phyloP scores from a whole-genome alignment of 53 echinoderm and acorn worm genomes.

The Holothuria scabra region DNA sequence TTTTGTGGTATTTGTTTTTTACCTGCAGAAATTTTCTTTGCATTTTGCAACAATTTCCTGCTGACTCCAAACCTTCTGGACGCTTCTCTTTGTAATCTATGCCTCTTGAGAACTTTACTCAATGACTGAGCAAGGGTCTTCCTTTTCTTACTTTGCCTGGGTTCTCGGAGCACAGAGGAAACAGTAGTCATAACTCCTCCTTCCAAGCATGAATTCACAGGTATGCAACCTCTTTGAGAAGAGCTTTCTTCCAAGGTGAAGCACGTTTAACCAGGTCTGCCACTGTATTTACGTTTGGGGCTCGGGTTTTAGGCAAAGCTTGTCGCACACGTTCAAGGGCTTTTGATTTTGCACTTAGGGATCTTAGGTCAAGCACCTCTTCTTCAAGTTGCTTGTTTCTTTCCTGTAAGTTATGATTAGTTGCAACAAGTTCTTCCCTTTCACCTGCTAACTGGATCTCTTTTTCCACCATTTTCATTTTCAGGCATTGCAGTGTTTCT shows the following conservation, averaged over 20 bases:
- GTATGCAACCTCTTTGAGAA: slow-evolving; percentile 28
- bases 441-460: no score
- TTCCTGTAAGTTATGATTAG: not conserved
- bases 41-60: slow-evolving; percentile 50
- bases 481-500: not conserved
- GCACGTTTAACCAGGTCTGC: slow-evolving; percentile 29
- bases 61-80: slow-evolving; percentile 37
- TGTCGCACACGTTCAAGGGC: slow-evolving; percentile 30
- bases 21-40: slow-evolving; percentile 31
- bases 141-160: slow-evolving; percentile 37
- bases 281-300: not conserved
- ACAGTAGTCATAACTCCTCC: not conserved
- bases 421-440: no score
- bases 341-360: slow-evolving; percentile 32
- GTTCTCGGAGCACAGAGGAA: not conserved
- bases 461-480: not conserved
- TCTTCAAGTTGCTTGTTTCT: slow-evolving; percentile 24
- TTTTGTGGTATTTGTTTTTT: slow-evolving; percentile 8
- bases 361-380: slow-evolving; percentile 34
- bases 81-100: slow-evolving; percentile 46
- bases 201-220: not conserved
- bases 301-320: slow-evolving; percentile 27
- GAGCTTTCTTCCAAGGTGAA: slow-evolving; percentile 34
- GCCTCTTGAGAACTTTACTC: slow-evolving; percentile 18
- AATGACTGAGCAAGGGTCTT: slow-evolving; percentile 16